phyloP scores from a whole-genome alignment of 2,888 invertebrate species.

The Unio delphinus region DNA sequence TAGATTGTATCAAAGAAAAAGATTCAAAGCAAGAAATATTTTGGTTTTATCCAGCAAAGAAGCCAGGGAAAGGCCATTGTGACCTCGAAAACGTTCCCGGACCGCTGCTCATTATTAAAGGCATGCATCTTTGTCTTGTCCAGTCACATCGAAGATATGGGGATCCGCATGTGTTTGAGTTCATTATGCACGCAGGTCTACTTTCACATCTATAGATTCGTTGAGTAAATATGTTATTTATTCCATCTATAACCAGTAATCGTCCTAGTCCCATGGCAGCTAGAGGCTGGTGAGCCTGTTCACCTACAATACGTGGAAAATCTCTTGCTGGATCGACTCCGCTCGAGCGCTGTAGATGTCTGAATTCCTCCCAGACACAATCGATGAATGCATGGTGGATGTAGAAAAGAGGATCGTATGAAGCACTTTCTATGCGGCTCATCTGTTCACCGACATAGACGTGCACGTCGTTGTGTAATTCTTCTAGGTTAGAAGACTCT shows the following conservation, averaged over 20 bases:
- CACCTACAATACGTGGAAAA: constrained; percentile 47
- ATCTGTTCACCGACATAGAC: constrained; percentile 57
- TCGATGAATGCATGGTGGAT: constrained; percentile 58
- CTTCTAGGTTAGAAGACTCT: constrained; percentile 49
- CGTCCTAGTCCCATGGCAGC: constrained; percentile 53
- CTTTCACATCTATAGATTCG: constrained; percentile 41
- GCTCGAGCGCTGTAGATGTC: constrained; percentile 41
- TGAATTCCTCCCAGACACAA: constrained; percentile 58
- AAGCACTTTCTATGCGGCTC: constrained; percentile 52
- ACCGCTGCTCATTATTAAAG: constrained; percentile 40
- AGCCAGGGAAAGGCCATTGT: too few species aligned
- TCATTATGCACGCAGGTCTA: constrained; percentile 40
- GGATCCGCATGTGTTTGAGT: constrained; percentile 43
- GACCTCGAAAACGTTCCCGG: too few species aligned
- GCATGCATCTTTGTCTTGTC: constrained; percentile 44
- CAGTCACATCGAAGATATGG: constrained; percentile 54
- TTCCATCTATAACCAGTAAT: constrained; percentile 51
- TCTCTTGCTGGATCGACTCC: constrained; percentile 47
- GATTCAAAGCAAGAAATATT: too few species aligned
- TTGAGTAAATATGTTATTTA: constrained; percentile 47
- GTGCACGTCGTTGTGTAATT: constrained; percentile 55
- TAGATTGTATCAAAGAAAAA: too few species aligned
- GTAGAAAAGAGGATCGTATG: constrained; percentile 58
- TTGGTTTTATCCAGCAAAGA: too few species aligned
- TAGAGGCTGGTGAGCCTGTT: constrained; percentile 41